Conservation (phyloP, 2,113 vertebrate genomes). For the Sclerurus mexicanus region DNA sequence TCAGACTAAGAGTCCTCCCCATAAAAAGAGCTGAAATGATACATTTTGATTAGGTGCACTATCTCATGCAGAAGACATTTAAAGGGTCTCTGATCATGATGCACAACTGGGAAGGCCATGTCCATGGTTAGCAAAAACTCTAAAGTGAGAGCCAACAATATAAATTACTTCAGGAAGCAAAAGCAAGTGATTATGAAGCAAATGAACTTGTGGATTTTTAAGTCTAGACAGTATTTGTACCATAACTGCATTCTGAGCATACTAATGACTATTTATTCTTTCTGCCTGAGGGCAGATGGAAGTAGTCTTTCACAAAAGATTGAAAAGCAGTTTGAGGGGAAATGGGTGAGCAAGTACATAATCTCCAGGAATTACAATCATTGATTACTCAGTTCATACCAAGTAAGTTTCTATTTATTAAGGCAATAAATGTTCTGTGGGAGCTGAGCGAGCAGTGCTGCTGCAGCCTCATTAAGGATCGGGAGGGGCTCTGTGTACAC, state of each 20-base stretch:
- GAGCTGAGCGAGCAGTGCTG: not conserved
- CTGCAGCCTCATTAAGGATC: not conserved
- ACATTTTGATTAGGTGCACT: not conserved
- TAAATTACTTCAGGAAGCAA: not conserved
- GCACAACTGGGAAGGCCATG: not conserved
- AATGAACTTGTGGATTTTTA: conserved; percentile 11
- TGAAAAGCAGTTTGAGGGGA: not conserved
- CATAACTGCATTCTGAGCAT: not conserved
- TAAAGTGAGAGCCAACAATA: not conserved
- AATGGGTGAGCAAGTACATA: not conserved
- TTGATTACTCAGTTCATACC: not conserved
- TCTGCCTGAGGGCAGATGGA: conserved; percentile 22
- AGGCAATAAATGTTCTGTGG: not conserved
- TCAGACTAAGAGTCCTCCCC: not conserved
- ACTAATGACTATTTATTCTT: conserved; percentile 32
- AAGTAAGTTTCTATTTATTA: not conserved
- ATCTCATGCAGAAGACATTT: not conserved
- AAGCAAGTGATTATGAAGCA: not conserved
- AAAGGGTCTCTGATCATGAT: not conserved
- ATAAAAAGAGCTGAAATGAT: not conserved
- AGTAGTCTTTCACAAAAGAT: not conserved
- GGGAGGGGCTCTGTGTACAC: accelerated
- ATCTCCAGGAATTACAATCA: conserved; percentile 10
- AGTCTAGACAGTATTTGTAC: conserved; percentile 29
- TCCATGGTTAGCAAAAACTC: not conserved